phyloP scores from a whole-genome alignment of 1,140 invertebrate species.

The Microplitis demolitor region DNA sequence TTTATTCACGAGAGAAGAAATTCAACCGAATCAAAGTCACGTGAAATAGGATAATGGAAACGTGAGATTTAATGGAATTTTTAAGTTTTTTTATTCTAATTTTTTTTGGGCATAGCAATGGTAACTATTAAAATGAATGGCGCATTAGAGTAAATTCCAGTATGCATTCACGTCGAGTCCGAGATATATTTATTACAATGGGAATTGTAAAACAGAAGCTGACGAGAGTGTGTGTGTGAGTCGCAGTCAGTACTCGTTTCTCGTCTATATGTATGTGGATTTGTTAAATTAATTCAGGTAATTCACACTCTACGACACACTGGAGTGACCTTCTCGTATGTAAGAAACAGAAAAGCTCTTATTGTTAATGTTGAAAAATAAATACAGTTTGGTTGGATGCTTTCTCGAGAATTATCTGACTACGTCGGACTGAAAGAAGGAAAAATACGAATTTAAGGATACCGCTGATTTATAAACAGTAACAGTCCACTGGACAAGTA shows the following conservation, averaged over 20 bases:
- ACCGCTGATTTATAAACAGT: too few species aligned
- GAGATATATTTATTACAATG: neutral
- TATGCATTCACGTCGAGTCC: too few species aligned
- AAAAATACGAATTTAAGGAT: too few species aligned
- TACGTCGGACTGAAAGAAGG: too few species aligned
- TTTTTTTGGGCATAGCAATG: too few species aligned
- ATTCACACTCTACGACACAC: neutral
- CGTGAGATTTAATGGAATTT: too few species aligned
- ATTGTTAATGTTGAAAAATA: neutral
- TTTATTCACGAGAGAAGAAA: neutral
- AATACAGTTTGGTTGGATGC: neutral
- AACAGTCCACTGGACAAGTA: too few species aligned
- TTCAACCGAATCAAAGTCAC: too few species aligned
- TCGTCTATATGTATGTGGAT: neutral
- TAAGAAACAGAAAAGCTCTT: neutral
- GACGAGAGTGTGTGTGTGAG: neutral
- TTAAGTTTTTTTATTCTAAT: too few species aligned
- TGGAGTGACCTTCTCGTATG: neutral
- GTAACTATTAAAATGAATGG: neutral
- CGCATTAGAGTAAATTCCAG: neutral
- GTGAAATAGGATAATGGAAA: too few species aligned
- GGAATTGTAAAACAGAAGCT: neutral
- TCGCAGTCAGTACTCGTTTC: too few species aligned
- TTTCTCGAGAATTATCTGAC: neutral
- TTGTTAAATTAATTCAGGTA: conserved; percentile 12